phyloP scores from a whole-genome alignment of 2,797 vertebrate genomes.

The Premnoplex brunnescens region DNA sequence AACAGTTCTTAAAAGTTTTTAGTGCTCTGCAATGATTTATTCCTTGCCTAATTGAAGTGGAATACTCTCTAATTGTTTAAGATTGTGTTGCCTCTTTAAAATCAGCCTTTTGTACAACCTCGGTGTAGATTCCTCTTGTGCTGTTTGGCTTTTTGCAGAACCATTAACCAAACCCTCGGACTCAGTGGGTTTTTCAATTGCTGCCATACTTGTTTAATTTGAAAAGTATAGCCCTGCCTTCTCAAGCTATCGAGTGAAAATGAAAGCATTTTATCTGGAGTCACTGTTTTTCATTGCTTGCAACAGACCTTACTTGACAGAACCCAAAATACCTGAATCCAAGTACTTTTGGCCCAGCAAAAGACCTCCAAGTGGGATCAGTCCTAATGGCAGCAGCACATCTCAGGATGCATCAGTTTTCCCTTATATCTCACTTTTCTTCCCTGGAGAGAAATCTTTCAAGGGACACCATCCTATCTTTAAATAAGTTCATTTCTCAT shows the following conservation, averaged over 20 bases:
- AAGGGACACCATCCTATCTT: accelerated
- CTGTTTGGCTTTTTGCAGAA: not conserved
- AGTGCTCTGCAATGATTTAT: not conserved
- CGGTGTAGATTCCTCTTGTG: not conserved
- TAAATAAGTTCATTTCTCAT: accelerated
- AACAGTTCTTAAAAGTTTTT: not conserved
- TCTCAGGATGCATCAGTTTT: not conserved
- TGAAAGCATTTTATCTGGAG: not conserved
- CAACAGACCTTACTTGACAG: not conserved
- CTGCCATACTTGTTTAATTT: not conserved
- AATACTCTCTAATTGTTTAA: not conserved
- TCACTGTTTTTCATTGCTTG: not conserved
- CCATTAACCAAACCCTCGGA: not conserved
- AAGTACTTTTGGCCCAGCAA: not conserved
- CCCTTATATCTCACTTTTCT: not conserved
- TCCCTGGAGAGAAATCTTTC: not conserved
- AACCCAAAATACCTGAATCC: not conserved
- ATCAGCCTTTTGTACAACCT: not conserved
- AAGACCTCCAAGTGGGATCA: not conserved
- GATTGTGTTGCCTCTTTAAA: not conserved
- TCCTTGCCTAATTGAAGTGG: not conserved
- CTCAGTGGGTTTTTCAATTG: not conserved
- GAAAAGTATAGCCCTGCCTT: not conserved
- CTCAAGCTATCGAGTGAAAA: not conserved
- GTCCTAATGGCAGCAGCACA: not conserved